A percentile compares a stretch with the other conserved stretches of the same genome.
phyloP scores from a whole-genome alignment of 2,888 invertebrate genomes.

The Caenorhabditis sinica region DNA sequence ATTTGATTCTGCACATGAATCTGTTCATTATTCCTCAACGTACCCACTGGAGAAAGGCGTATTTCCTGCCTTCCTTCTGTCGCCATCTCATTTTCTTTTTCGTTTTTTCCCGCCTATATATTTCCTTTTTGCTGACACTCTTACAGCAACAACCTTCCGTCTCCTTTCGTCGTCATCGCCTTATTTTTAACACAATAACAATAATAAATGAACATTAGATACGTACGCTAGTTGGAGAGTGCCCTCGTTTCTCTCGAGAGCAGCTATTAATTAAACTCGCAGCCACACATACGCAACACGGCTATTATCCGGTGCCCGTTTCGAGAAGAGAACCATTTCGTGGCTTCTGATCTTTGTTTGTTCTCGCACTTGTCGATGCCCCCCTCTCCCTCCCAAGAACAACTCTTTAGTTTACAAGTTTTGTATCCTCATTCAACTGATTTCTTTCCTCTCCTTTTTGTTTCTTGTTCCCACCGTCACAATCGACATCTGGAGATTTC shows the following conservation, averaged over 20 bases:
- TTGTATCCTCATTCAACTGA: constrained; percentile 1
- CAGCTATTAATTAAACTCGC: constrained; percentile 45
- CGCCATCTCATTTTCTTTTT: constrained; percentile 20
- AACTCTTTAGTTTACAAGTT: constrained; percentile 40
- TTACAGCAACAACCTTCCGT: constrained; percentile 4
- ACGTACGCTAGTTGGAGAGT: constrained; percentile 9
- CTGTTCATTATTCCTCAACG: constrained; percentile 37
- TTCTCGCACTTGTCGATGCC: constrained; percentile 49
- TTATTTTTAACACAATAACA: constrained; percentile 58
- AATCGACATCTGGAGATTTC: constrained; percentile 46
- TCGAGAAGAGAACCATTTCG: constrained; percentile 22
- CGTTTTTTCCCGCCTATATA: not conserved
- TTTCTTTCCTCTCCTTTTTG: constrained; percentile 11
- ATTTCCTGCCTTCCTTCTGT: constrained; percentile 13
- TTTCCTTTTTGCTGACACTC: constrained; percentile 20
- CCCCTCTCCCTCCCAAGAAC: constrained; percentile 13
- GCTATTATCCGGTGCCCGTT: constrained; percentile 51
- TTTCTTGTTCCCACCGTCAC: constrained; percentile 21
- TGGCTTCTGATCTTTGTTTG: constrained; percentile 58
- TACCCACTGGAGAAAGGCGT: constrained; percentile 19
- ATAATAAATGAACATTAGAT: constrained; percentile 57
- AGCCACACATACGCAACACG: constrained; percentile 13
- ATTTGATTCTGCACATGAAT: constrained; percentile 37
- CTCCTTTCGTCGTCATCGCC: constrained; percentile 20
- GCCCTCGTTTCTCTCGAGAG: not conserved